Conservation (phyloP, 2,888 invertebrate species). For the Eucera pruinosa region DNA sequence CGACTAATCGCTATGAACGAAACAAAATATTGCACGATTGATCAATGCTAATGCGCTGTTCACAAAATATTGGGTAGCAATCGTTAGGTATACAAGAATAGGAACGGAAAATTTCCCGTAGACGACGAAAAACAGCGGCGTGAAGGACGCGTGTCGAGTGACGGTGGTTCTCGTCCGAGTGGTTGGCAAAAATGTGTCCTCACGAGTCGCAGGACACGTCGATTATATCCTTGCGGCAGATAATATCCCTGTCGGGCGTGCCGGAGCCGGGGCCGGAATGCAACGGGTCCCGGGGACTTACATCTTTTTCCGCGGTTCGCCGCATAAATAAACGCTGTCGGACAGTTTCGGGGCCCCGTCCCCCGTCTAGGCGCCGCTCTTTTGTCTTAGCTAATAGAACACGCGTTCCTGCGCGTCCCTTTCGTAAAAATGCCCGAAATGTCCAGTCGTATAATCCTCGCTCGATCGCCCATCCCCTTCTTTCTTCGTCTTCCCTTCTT, state of each 20-base stretch:
- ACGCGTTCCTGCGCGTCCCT: conserved; percentile 82
- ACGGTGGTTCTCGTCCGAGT: conserved; percentile 11
- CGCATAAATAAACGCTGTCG: conserved; percentile 83
- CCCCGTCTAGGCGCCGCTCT: conserved; percentile 83
- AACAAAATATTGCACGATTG: too few relatives aligned
- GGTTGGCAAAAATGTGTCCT: conserved; percentile 62
- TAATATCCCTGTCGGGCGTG: conserved; percentile 76
- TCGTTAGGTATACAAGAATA: too few relatives aligned
- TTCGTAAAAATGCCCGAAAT: conserved; percentile 82
- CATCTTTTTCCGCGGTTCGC: conserved; percentile 83
- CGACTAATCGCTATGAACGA: too few relatives aligned
- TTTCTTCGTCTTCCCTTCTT: conserved; percentile 18
- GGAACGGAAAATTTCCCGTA: background rate
- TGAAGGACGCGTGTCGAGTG: conserved; percentile 20
- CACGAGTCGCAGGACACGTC: conserved; percentile 71
- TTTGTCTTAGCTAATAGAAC: conserved; percentile 84
- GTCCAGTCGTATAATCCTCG: conserved; percentile 82
- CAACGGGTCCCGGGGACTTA: conserved; percentile 78
- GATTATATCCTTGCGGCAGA: conserved; percentile 75
- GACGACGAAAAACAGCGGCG: background rate
- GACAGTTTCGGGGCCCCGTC: conserved; percentile 75
- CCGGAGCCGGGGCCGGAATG: conserved; percentile 79
- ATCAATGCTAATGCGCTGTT: too few relatives aligned
- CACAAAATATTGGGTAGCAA: too few relatives aligned
- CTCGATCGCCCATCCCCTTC: conserved; percentile 76